Evolutionary conservation across 92 coral and sea anemone species (phyloP).

Genomic region (Epizoanthus stellaris): DNA sequence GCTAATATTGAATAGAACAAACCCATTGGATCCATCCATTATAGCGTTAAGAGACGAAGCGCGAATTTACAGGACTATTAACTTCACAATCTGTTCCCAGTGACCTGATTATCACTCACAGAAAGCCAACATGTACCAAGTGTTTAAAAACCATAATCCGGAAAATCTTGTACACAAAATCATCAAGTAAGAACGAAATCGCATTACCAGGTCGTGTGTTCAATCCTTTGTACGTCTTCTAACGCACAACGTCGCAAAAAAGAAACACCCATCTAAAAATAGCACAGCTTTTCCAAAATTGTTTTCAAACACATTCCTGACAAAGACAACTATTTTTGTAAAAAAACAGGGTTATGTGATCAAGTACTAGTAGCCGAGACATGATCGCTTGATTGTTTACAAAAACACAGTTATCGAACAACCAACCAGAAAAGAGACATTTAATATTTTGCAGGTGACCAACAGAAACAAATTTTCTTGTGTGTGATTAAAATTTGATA

Average conservation of each 20-base stretch:
- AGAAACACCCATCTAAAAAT: slow-evolving; percentile 19
- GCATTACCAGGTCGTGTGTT: slow-evolving; percentile 12
- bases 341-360: slow-evolving; percentile 31
- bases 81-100: neutral
- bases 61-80: too few species aligned
- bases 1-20: neutral
- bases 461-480: slow-evolving; percentile 11
- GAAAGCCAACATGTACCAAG: slow-evolving; percentile 22
- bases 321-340: slow-evolving; percentile 30
- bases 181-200: neutral
- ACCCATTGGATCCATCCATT: neutral
- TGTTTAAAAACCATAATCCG: slow-evolving; percentile 12
- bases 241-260: neutral
- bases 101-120: slow-evolving; percentile 18
- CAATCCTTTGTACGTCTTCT: neutral
- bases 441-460: slow-evolving; percentile 35
- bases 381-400: slow-evolving; percentile 26
- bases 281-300: neutral
- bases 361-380: slow-evolving; percentile 16
- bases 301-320: neutral
- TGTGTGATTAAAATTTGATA: slow-evolving; percentile 36
- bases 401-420: slow-evolving; percentile 9
- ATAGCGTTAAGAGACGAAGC: slow-evolving; percentile 7
- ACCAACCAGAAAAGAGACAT: slow-evolving; percentile 36
- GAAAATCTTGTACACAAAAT: neutral